Conservation (phyloP, 2,888 invertebrate species). For the Microplitis manilae region DNA sequence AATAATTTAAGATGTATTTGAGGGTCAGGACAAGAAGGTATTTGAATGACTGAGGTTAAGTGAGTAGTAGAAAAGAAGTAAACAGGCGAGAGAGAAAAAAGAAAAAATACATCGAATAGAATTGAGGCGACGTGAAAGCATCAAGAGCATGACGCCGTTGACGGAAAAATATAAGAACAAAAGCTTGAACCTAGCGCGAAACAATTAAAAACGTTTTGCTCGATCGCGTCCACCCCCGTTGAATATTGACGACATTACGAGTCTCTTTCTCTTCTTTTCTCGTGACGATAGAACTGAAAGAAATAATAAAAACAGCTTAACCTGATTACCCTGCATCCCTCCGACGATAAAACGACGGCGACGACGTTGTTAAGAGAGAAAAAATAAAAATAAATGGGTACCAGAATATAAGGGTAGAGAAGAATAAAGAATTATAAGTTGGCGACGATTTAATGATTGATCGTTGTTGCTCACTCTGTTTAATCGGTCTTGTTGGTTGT, state of each 20-base stretch:
- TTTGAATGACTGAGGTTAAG: slow-evolving; percentile 26
- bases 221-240: slow-evolving; percentile 60
- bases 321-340: slow-evolving; percentile 50
- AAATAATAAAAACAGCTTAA: slow-evolving; percentile 40
- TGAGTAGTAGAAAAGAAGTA: slow-evolving; percentile 33
- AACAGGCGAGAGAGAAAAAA: slow-evolving; percentile 33
- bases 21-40: slow-evolving; percentile 18
- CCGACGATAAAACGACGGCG: slow-evolving; percentile 30
- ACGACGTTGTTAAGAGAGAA: neutral
- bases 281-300: neutral
- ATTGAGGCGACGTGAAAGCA: slow-evolving; percentile 39
- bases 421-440: slow-evolving; percentile 65
- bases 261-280: slow-evolving; percentile 33
- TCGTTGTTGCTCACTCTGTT: slow-evolving; percentile 62
- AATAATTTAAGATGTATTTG: slow-evolving; percentile 13
- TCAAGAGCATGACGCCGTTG: slow-evolving; percentile 57
- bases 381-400: neutral
- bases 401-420: slow-evolving; percentile 46
- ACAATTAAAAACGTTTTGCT: slow-evolving; percentile 72
- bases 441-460: slow-evolving; percentile 70
- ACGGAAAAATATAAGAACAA: slow-evolving; percentile 69
- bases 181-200: slow-evolving; percentile 67
- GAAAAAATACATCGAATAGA: slow-evolving; percentile 38
- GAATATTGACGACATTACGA: slow-evolving; percentile 9
- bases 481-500: slow-evolving; percentile 46